Evolutionary conservation across 2,888 invertebrate species (phyloP), one percentile per base, ranked within the genome.

Genomic region (Ischnus inquisitorius): DNA sequence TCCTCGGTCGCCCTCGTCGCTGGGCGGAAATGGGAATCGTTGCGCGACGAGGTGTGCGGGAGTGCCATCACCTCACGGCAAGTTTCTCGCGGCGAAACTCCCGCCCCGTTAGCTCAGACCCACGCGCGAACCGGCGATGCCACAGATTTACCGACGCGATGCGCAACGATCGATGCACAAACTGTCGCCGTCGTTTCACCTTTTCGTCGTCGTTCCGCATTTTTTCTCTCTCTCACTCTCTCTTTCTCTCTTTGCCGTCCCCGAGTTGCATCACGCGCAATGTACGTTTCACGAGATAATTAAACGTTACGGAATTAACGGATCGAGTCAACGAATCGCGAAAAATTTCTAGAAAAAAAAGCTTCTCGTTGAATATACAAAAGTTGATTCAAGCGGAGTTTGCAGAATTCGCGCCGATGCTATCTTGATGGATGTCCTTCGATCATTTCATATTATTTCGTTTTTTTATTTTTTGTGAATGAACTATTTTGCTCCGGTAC

Each of bases 1-100:
- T 85, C 85, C 85, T 78, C 64, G 41, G 46, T 57, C 25, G 43
- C 46, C 46, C 68, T 68, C 74, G 74, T 46, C 46, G 60, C 48
- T 16, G 39, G 39, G 60, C 64, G 78, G 62, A 71, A 71, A 79
- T 71, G 78, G 62, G 41, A 62, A 78, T 60, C 69, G 78, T 64
- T 67, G 67, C 67, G 65, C 76, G 76, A 62, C 60, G 78, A 69
- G 78, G 62, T 69, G 69, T 69, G 48, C 22, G 65, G 43, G 43
- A 76, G 51, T 57, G 54, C 51, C 65, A 65, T 54, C 65, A 46
- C 19, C 60, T 43, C 68, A n/a, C n/a, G 60, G n/a, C 43, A 43
- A 74, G 54, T 62, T 39, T 69, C 41, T 51, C 39, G 19, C 57
- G 60, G 43, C 14, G 48, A 28, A 72, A 41, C 19, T 6, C 16